phyloP scores from a whole-genome alignment of 1,140 invertebrate species.

The Archivesica marissinica region DNA sequence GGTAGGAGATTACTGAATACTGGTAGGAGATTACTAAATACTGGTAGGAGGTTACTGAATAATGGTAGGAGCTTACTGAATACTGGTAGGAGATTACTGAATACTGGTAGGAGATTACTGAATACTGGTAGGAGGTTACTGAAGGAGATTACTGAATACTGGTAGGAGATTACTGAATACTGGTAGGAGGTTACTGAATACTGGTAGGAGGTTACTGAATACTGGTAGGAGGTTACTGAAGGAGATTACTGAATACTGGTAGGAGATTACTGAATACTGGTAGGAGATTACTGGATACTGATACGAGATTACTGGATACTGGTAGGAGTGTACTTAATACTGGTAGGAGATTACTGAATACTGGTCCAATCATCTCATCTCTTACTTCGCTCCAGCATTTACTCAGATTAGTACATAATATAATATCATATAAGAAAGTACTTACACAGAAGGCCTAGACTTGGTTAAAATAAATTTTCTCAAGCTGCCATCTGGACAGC shows the following conservation, averaged over 20 bases:
- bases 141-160: too few relatives aligned
- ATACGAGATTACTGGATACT: neutral
- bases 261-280: neutral
- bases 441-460: neutral
- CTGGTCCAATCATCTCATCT: neutral
- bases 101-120: too few relatives aligned
- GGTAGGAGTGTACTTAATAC: neutral
- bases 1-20: too few relatives aligned
- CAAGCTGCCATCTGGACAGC: slow-evolving; percentile 90
- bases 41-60: too few relatives aligned
- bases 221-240: too few relatives aligned
- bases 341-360: neutral
- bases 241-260: neutral
- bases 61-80: too few relatives aligned
- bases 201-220: too few relatives aligned
- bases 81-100: too few relatives aligned
- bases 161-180: too few relatives aligned
- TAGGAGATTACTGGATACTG: neutral
- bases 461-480: slow-evolving; percentile 90
- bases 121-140: too few relatives aligned
- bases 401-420: neutral
- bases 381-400: neutral
- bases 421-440: neutral
- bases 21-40: too few relatives aligned
- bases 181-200: too few relatives aligned